A percentile compares a stretch with the other conserved stretches of the same genome.
Evolutionary conservation across 2,113 vertebrate species (phyloP).

Genomic region (Excalfactoria chinensis): DNA sequence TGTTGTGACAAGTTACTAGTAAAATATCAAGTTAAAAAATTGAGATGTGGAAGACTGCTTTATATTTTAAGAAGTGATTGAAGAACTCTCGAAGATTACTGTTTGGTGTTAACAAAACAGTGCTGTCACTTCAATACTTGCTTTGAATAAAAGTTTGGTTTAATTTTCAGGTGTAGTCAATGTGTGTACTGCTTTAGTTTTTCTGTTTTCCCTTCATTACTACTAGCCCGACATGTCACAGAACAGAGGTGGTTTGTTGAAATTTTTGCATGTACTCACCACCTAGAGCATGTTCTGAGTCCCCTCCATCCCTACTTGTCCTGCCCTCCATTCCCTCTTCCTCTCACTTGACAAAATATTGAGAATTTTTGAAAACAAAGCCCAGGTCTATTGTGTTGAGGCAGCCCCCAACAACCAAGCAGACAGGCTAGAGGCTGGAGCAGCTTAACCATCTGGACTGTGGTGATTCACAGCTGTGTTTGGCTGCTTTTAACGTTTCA

Average conservation of each 20-base stretch:
- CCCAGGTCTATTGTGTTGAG: neutral
- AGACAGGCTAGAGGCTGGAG: neutral
- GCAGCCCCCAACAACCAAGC: too few species aligned
- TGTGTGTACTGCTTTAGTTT: neutral
- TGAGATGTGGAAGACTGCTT: constrained; percentile 52
- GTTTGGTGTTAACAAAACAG: constrained; percentile 71
- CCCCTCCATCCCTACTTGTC: too few species aligned
- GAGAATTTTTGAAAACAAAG: neutral
- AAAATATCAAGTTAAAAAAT: constrained; percentile 37
- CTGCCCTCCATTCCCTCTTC: too few species aligned
- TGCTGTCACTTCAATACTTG: constrained; percentile 75
- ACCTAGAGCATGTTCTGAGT: neutral
- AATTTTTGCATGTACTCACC: fast-evolving
- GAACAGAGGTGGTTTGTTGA: neutral
- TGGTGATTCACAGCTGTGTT: neutral
- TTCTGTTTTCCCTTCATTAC: neutral
- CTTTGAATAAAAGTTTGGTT: constrained; percentile 82
- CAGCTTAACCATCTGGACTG: neutral
- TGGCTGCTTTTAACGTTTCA: neutral
- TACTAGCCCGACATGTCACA: fast-evolving
- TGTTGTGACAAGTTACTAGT: constrained; percentile 49
- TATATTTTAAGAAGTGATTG: constrained; percentile 62
- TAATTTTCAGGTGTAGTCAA: constrained; percentile 43
- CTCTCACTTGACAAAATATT: neutral
- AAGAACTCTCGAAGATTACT: constrained; percentile 68